Evolutionary conservation across 2,113 vertebrate species (phyloP), one percentile per base, ranked within the genome.

Genomic region (Aphyosemion australe): DNA sequence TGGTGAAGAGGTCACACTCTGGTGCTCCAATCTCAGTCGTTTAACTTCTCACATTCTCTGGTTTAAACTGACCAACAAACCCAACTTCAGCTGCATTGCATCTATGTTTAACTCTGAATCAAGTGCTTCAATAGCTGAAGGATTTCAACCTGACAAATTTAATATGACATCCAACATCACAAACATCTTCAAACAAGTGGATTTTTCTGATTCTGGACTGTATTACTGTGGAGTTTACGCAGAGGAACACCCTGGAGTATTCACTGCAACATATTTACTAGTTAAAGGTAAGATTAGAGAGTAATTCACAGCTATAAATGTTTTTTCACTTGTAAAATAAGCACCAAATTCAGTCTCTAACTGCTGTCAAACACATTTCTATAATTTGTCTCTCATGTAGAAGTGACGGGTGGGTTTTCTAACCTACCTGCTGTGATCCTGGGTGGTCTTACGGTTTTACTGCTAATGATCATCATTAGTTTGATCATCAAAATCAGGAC

Each of bases 21-120:
- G 5, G 50, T 79, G 75, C 48, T 48, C 53, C 56, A 84, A 82
- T 41, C 41, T 61, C 2, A 19, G n/a, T 11, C 6, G 0, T 11
- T 0, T 2, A 8, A 0, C 0, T 2, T 0, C 2, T 41, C 2
- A 45, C 13, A 51, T 61, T 8, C 0, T 0, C 16, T 84, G 77
- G 77, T 80, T 56, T 58, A 79, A 41, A 57, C n/a, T 76, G 39
- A 15, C 0, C 46, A n/a, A 37, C 12, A 5, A 0, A 21, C 1
- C 19, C 37, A 12, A 55, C 0, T 0, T 0, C 32, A 74, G 18
- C 0, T n/a, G n/a, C n/a, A n/a, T n/a, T n/a, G n/a, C n/a, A n/a
- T 14, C 16, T 7, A 65, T 80, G 55, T 0, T 0, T 0, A 49
- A 0, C 2, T 14, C 6, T 41, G 34, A 41, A 0, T 0, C 0